A percentile compares a stretch with the other conserved stretches of the same genome.
These are phyloP conservation scores for Danaus plexippus DNA, from an alignment of 1,140 invertebrate species.

Conservation along the genomic window DNA sequence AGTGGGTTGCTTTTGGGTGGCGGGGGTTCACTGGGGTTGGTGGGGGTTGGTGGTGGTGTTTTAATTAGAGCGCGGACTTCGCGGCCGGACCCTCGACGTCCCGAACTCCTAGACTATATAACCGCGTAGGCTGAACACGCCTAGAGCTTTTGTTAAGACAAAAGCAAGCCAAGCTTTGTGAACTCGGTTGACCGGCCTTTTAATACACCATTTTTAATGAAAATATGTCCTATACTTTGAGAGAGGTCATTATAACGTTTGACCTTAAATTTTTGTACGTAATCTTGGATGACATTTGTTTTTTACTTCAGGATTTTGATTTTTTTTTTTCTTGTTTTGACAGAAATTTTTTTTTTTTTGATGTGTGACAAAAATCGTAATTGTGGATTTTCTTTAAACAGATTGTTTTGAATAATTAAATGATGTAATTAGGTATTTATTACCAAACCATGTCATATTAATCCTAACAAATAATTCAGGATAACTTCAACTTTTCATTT, in stretches of 20 bases:
- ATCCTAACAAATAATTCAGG: no score
- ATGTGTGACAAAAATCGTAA: background rate
- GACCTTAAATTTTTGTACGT: conserved; percentile 2
- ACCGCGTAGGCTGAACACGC: conserved; percentile 17
- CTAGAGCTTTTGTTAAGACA: conserved; percentile 31
- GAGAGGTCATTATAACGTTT: conserved; percentile 11
- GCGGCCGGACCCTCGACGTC: conserved; percentile 42
- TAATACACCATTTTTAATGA: conserved; percentile 27
- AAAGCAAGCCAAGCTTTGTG: conserved; percentile 29
- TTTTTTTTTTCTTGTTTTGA: conserved; percentile 4
- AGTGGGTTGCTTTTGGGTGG: conserved; percentile 10
- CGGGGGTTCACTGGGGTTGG: conserved; percentile 15
- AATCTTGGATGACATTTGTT: background rate
- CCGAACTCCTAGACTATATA: conserved; percentile 31
- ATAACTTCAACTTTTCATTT: no score
- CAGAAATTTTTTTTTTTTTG: conserved; percentile 1
- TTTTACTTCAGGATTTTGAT: background rate
- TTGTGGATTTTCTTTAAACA: background rate
- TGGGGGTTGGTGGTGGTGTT: conserved; percentile 31
- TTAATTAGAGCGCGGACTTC: conserved; percentile 57
- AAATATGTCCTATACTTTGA: conserved; percentile 21
- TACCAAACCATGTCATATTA: no score
- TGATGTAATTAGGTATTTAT: no score
- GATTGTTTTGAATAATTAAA: no score
- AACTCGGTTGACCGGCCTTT: conserved; percentile 29